Evolutionary conservation across 2,113 vertebrate species (phyloP).

Genomic region (Abramis brama): DNA sequence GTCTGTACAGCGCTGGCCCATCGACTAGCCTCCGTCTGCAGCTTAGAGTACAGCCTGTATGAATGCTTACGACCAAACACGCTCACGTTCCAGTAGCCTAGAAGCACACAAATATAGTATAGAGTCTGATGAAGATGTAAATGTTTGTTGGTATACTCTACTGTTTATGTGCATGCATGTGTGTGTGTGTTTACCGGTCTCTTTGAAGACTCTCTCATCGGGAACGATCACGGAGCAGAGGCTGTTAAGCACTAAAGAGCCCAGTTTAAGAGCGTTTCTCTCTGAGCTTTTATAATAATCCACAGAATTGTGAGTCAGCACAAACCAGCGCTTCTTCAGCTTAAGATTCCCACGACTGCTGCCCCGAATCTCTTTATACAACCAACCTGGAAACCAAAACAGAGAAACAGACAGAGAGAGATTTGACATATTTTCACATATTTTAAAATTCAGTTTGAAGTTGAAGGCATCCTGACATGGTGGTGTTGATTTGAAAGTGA

Average conservation of each 20-base stretch:
- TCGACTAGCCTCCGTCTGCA: constrained; percentile 90
- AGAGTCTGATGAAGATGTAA: not conserved
- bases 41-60: constrained; percentile 90
- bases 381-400: constrained; percentile 81
- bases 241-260: constrained; percentile 93
- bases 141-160: not conserved
- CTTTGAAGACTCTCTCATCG: constrained; percentile 93
- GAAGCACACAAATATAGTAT: constrained; percentile 23
- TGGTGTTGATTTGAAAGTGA: not conserved
- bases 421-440: not conserved
- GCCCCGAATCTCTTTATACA: constrained; percentile 94
- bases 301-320: constrained; percentile 95
- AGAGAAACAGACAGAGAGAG: not conserved
- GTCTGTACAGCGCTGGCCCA: constrained; percentile 94
- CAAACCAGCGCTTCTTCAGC: constrained; percentile 97
- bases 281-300: constrained; percentile 98
- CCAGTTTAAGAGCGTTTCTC: constrained; percentile 87
- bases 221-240: constrained; percentile 92
- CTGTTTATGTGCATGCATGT: not conserved
- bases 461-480: not conserved
- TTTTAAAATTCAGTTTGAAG: not conserved
- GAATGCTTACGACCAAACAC: constrained; percentile 95
- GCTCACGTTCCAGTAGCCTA: constrained; percentile 93
- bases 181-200: constrained; percentile 80
- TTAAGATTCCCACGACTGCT: constrained; percentile 85